Percentiles rank a stretch among this genome's conserved stretches.
Conservation (phyloP, 2,888 invertebrate genomes). For the Tachina grossa region DNA sequence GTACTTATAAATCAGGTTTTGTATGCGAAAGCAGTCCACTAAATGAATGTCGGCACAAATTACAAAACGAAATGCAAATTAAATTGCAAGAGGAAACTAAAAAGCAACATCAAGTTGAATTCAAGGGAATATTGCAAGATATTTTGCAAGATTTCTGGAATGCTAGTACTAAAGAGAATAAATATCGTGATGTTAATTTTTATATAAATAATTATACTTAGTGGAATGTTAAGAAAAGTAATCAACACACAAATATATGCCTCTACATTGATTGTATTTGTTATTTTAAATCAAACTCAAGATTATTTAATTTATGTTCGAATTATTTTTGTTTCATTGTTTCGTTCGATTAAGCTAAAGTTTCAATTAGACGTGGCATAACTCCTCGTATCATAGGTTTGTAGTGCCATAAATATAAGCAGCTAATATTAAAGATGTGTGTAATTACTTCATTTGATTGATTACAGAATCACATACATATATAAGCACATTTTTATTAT, state of each 20-base stretch:
- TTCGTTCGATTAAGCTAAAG: too few species aligned
- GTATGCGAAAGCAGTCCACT: not conserved
- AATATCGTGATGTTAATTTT: not conserved
- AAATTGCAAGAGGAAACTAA: not conserved
- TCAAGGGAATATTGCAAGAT: not conserved
- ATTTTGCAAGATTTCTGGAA: not conserved
- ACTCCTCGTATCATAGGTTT: too few species aligned
- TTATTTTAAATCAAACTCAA: too few species aligned
- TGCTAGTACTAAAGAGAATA: not conserved
- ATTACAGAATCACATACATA: too few species aligned
- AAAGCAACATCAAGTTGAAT: not conserved
- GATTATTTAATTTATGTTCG: too few species aligned
- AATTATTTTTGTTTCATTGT: too few species aligned
- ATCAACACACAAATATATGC: not conserved
- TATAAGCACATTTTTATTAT: too few species aligned
- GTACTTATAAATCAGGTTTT: not conserved
- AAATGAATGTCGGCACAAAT: not conserved
- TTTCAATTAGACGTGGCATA: too few species aligned
- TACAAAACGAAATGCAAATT: not conserved
- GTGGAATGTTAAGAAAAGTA: not conserved
- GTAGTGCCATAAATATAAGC: too few species aligned
- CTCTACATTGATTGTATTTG: too few species aligned
- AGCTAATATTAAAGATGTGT: too few species aligned
- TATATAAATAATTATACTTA: slow-evolving; percentile 2
- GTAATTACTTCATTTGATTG: too few species aligned